Evolutionary conservation across 2,797 vertebrate species (phyloP).

Genomic region (Spinus pinus): DNA sequence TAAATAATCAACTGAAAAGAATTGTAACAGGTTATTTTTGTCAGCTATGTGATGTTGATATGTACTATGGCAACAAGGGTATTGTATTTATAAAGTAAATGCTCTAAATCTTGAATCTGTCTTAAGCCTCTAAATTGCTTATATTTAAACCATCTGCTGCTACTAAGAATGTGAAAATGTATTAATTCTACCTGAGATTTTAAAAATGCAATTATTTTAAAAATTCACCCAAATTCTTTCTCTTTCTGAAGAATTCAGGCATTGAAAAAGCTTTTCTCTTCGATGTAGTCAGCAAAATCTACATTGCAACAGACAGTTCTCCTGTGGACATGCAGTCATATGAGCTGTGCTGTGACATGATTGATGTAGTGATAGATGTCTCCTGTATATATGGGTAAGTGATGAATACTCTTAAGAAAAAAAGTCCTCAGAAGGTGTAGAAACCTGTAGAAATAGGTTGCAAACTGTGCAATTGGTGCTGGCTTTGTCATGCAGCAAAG

Average conservation of each 20-base stretch:
- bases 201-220: conserved; percentile 7
- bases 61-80: not conserved
- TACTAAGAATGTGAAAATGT: not conserved
- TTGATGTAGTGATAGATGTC: conserved; percentile 98
- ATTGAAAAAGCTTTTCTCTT: conserved; percentile 99
- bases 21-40: not conserved
- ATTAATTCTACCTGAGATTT: not conserved
- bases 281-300: conserved; percentile 99
- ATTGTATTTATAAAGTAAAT: not conserved
- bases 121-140: not conserved
- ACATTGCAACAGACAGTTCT: conserved; percentile 99
- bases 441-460: not conserved
- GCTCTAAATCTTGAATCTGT: not conserved
- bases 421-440: not conserved
- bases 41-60: not conserved
- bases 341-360: conserved; percentile 98
- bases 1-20: not conserved
- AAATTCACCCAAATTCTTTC: conserved; percentile 42
- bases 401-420: not conserved
- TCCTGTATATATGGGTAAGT: conserved; percentile 99
- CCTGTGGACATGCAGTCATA: conserved; percentile 99
- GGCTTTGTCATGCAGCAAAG: not conserved
- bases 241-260: conserved; percentile 91
- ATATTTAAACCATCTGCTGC: not conserved
- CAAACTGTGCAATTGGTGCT: not conserved